Evolutionary conservation across 1,140 invertebrate species (phyloP).

Genomic region (Scaptomyza hsui): DNA sequence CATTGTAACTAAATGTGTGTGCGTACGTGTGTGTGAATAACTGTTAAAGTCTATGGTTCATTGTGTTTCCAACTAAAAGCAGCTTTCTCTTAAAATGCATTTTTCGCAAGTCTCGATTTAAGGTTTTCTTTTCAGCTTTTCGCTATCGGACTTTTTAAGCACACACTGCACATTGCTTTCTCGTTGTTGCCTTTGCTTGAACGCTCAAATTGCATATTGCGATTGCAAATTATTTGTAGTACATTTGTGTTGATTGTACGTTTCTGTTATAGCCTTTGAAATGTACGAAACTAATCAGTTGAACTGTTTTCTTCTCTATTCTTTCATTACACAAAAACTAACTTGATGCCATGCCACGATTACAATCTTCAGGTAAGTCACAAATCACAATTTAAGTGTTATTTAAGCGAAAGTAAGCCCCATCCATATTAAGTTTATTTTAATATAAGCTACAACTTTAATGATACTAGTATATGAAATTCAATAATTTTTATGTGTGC

Average conservation of each 20-base stretch:
- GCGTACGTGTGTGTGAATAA: slow-evolving; percentile 4
- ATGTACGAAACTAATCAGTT: slow-evolving; percentile 23
- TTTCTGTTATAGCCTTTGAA: neutral
- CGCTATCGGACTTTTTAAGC: slow-evolving; percentile 11
- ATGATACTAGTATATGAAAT: no score
- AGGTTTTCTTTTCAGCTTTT: neutral
- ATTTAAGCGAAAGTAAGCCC: no score
- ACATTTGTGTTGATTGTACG: neutral
- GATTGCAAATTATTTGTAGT: slow-evolving; percentile 2
- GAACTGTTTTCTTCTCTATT: slow-evolving; percentile 19
- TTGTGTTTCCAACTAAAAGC: slow-evolving; percentile 17
- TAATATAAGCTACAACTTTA: no score
- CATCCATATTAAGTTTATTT: no score
- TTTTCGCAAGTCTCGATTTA: neutral
- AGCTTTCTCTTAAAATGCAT: neutral
- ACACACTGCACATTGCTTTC: slow-evolving; percentile 32
- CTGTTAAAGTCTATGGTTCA: no score
- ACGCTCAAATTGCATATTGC: slow-evolving; percentile 16
- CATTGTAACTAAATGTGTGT: slow-evolving; percentile 4
- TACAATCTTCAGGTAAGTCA: slow-evolving; percentile 24
- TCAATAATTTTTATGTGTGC: no score
- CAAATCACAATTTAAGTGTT: neutral
- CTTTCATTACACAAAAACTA: slow-evolving; percentile 15
- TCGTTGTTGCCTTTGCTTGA: slow-evolving; percentile 24
- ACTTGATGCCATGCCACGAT: slow-evolving; percentile 3